phyloP scores from a whole-genome alignment of 2,888 invertebrate species.

The Dicyrtoma fusca region DNA sequence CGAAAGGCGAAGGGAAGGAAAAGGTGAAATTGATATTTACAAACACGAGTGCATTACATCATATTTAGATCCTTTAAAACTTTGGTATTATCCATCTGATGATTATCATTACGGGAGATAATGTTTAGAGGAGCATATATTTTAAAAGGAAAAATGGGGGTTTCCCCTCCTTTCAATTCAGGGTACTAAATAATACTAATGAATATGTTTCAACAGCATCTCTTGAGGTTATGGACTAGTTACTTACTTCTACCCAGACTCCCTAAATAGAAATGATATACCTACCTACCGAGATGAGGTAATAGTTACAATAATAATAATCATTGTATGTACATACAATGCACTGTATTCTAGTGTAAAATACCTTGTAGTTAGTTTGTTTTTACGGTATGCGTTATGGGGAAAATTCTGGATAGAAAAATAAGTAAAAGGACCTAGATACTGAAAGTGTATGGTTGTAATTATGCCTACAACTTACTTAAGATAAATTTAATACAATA shows the following conservation, averaged over 20 bases:
- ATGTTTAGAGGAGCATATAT: neutral
- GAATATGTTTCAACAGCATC: neutral
- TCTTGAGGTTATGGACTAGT: too few species aligned
- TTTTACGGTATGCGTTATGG: neutral
- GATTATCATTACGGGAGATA: constrained; percentile 22
- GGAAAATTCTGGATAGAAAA: neutral
- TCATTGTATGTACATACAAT: neutral
- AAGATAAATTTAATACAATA: too few species aligned
- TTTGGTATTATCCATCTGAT: constrained; percentile 26
- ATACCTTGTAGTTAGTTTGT: neutral
- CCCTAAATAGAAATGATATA: too few species aligned
- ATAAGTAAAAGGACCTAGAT: neutral
- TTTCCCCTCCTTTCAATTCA: neutral
- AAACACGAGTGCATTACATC: neutral
- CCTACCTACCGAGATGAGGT: neutral
- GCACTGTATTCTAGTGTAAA: neutral
- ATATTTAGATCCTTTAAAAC: neutral
- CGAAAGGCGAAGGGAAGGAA: neutral
- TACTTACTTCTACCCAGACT: too few species aligned
- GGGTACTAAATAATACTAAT: constrained; percentile 18
- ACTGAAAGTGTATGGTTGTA: too few species aligned
- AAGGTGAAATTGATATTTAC: constrained; percentile 28
- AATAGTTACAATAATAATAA: neutral
- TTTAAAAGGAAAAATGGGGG: neutral
- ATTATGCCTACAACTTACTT: too few species aligned